Conservation (phyloP, 1,140 invertebrate genomes). For the Anastrepha ludens region DNA sequence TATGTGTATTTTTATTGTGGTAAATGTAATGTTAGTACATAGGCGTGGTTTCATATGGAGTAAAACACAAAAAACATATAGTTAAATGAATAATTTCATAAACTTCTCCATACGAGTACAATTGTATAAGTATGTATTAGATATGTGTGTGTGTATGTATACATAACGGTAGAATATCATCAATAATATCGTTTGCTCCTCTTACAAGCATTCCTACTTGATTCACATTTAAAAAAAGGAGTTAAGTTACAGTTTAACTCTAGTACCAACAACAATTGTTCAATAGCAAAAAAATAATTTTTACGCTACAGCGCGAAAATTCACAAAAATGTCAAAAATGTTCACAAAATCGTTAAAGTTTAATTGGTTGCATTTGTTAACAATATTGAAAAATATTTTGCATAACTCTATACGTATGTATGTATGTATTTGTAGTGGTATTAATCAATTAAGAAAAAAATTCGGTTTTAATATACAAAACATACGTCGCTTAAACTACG, state of each 20-base stretch:
- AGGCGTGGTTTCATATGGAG: background rate
- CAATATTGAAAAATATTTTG: too few relatives aligned
- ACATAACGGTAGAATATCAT: background rate
- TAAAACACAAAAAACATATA: background rate
- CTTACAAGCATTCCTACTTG: background rate
- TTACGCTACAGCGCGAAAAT: too few relatives aligned
- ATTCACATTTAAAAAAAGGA: background rate
- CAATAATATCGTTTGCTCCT: background rate
- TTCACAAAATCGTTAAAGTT: too few relatives aligned
- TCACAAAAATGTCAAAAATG: too few relatives aligned
- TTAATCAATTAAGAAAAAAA: too few relatives aligned
- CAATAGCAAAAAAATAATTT: too few relatives aligned
- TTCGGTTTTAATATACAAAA: too few relatives aligned
- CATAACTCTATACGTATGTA: background rate
- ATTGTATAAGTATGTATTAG: too few relatives aligned
- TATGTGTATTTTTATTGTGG: slow-evolving; percentile 16
- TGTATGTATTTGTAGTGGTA: background rate
- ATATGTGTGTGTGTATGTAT: background rate
- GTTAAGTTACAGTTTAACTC: background rate
- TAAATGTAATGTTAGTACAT: slow-evolving; percentile 36
- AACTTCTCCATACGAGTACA: too few relatives aligned
- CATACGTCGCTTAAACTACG: background rate
- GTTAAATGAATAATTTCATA: too few relatives aligned
- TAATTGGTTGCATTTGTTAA: too few relatives aligned
- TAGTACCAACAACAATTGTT: background rate